Percentiles rank a stretch among this genome's conserved stretches.
Evolutionary conservation across 1,140 invertebrate species (phyloP).

Genomic region (Bombus sibiricus): DNA sequence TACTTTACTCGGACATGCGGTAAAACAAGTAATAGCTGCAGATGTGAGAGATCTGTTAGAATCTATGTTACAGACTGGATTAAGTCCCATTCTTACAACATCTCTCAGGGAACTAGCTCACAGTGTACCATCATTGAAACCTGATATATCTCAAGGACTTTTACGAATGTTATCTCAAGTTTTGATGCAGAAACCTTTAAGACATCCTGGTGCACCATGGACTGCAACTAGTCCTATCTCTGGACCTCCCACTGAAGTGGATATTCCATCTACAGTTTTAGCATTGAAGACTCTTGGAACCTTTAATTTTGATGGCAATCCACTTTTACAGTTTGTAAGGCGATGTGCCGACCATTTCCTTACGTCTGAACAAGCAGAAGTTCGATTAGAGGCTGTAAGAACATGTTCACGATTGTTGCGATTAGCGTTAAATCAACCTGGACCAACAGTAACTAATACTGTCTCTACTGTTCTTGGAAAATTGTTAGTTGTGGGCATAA

Average conservation of each 20-base stretch:
- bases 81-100: conserved; percentile 95
- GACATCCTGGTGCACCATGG: conserved; percentile 90
- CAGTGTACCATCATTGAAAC: conserved; percentile 93
- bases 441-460: conserved; percentile 91
- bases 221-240: conserved; percentile 76
- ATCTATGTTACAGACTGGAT: conserved; percentile 94
- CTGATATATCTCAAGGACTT: conserved; percentile 95
- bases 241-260: conserved; percentile 80
- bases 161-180: conserved; percentile 94
- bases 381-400: conserved; percentile 96
- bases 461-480: conserved; percentile 96
- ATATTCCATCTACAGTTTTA: conserved; percentile 93
- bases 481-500: conserved; percentile 96
- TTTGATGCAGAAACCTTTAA: conserved; percentile 93
- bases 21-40: conserved; percentile 88
- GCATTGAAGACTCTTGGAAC: conserved; percentile 96
- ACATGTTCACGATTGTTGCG: conserved; percentile 95
- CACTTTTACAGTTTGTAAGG: conserved; percentile 95
- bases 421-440: conserved; percentile 88
- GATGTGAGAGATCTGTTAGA: conserved; percentile 95
- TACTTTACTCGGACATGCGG: conserved; percentile 94
- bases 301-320: conserved; percentile 98
- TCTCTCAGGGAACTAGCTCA: conserved; percentile 95
- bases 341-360: conserved; percentile 96
- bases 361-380: conserved; percentile 93